phyloP scores from a whole-genome alignment of 2,888 invertebrate species.

The Labia minor region DNA sequence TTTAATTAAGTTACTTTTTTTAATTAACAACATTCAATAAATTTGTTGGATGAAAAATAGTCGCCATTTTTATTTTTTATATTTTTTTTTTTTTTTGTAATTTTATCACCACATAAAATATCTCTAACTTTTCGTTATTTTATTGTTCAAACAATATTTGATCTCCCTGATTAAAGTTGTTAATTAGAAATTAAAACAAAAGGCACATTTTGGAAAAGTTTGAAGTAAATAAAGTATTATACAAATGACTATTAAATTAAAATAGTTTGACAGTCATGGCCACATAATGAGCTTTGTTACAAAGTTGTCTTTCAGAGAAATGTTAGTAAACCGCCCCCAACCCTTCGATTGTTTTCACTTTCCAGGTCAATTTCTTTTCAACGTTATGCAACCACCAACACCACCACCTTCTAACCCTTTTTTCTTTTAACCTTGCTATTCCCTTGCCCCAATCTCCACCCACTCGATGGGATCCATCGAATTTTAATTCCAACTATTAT shows the following conservation, averaged over 20 bases:
- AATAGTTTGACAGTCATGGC: not conserved
- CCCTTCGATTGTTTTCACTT: constrained; percentile 2
- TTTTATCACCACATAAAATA: no score
- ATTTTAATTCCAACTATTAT: not conserved
- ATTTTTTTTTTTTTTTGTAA: no score
- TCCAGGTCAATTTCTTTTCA: not conserved
- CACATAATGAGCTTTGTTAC: not conserved
- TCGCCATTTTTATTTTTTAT: no score
- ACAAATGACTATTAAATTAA: constrained; percentile 13
- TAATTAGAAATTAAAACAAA: constrained; percentile 13
- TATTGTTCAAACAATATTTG: not conserved
- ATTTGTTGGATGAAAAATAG: no score
- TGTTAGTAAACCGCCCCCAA: not conserved
- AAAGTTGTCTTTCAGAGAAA: not conserved
- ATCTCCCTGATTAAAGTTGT: not conserved
- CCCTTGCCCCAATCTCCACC: not conserved
- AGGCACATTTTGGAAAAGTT: not conserved
- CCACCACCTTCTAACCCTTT: not conserved
- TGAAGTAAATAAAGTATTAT: not conserved
- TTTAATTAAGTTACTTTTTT: no score
- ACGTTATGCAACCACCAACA: no score
- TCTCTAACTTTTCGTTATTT: no score
- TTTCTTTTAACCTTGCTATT: not conserved
- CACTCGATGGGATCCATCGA: not conserved
- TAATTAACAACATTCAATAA: no score